These are phyloP conservation scores for Selene dorsalis DNA, from an alignment of 2,797 vertebrate genomes.

Conservation along the genomic window DNA sequence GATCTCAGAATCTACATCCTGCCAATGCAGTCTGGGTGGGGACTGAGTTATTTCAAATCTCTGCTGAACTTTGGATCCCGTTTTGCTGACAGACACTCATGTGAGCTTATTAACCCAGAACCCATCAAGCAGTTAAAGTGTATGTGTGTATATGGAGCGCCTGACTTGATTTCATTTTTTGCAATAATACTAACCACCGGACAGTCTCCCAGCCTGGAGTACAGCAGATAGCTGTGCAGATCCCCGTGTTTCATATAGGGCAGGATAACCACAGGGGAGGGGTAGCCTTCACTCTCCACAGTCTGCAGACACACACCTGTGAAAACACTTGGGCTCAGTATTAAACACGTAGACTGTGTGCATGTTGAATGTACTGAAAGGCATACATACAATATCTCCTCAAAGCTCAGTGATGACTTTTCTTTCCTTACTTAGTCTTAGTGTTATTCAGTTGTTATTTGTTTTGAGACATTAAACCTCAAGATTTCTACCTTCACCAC, in stretches of 20 bases:
- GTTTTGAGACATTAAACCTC: neutral
- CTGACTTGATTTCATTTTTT: conserved; percentile 40
- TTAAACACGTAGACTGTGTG: neutral
- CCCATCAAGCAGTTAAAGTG: conserved; percentile 24
- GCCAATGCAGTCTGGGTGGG: conserved; percentile 29
- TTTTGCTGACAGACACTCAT: conserved; percentile 53
- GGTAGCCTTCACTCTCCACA: conserved; percentile 92
- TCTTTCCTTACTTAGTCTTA: neutral
- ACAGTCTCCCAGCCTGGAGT: conserved; percentile 90
- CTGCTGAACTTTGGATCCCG: conserved; percentile 55
- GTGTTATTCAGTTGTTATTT: neutral
- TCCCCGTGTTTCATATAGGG: conserved; percentile 96
- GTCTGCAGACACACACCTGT: conserved; percentile 94
- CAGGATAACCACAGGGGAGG: conserved; percentile 93
- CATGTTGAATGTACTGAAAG: neutral
- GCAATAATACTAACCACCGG: conserved; percentile 85
- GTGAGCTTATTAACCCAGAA: conserved; percentile 42
- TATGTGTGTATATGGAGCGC: neutral
- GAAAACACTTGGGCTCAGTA: conserved; percentile 31
- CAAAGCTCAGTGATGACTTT: neutral
- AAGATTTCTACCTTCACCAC: neutral
- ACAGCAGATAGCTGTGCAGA: conserved; percentile 94
- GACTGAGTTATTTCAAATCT: conserved; percentile 17
- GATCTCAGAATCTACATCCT: conserved; percentile 26
- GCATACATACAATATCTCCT: neutral